Evolutionary conservation across 2,888 invertebrate genomes (phyloP), one percentile per base, ranked within the genome.

Genomic region (Eupithecia subfuscata): DNA sequence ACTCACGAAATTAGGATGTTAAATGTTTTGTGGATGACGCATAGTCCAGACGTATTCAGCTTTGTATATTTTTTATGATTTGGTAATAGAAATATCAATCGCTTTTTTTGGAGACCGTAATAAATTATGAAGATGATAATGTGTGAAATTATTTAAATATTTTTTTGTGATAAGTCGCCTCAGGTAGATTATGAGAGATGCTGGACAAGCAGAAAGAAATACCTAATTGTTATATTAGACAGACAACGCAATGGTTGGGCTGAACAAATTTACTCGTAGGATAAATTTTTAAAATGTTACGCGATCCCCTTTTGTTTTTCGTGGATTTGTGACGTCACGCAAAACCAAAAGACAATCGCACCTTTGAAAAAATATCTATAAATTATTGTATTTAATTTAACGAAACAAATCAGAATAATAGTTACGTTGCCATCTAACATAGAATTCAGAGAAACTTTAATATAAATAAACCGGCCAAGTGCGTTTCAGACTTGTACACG

Each of bases 1-100:
- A 93, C 92, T 88, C 92, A 90, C 89, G 87, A 91, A 93, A 94
- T 94, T 93, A 94, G 90, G 92, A 92, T 93, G 92, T 93, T 92
- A 91, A 91, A 92, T 91, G 92, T 92, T 90, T 91, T 90, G 91
- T 91, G 84, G 91, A 92, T 93, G 94, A 94, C 92, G 91, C 93
- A 93, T 90, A 88, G 89, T 87, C 88, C 83, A 83, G 7, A 83
- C 87, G 89, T 88, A 86, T 90, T 43, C 89, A 90, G 84, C 84
- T 81, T 81, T 82, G 82, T 82, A 80, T 74, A 65, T 72, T 77
- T 77, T 85, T 83, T 82, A 81, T 80, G 80, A 82, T 86, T 79
- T 80, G 80, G 79, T 91, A 92, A 92, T 92, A 91, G 92, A 92
- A 90, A 92, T 92, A 91, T 92, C 90, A 89, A 91, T 91, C 86